Evolutionary conservation across 1,140 invertebrate species (phyloP).

Genomic region (Conus ventricosus): DNA sequence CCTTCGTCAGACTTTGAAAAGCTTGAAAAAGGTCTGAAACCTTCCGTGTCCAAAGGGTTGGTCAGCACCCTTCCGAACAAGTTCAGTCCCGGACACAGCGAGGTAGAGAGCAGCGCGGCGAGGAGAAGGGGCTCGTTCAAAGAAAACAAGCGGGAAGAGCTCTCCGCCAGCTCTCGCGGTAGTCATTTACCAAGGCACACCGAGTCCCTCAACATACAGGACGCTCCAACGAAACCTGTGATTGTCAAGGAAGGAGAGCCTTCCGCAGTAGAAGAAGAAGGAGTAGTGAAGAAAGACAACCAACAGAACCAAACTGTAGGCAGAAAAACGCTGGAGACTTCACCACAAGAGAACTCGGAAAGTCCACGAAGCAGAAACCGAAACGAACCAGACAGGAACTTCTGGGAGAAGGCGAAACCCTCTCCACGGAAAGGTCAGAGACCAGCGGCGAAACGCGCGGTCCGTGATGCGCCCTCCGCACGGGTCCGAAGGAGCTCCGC

Average conservation of each 20-base stretch:
- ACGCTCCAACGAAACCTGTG: background rate
- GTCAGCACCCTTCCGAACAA: constrained; percentile 9
- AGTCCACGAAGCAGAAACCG: background rate
- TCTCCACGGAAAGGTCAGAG: background rate
- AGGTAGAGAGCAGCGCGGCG: background rate
- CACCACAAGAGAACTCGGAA: too few relatives aligned
- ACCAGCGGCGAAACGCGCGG: background rate
- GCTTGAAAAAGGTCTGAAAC: constrained; percentile 9
- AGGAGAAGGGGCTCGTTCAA: constrained; percentile 9
- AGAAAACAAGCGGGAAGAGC: background rate
- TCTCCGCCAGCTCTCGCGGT: background rate
- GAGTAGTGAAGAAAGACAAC: too few relatives aligned
- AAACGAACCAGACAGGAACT: background rate
- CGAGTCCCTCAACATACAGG: constrained; percentile 7
- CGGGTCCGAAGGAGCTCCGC: background rate
- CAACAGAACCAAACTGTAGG: too few relatives aligned
- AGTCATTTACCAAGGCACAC: constrained; percentile 11
- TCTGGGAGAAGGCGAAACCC: background rate
- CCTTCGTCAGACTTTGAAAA: background rate
- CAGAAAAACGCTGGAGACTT: too few relatives aligned
- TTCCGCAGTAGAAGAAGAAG: too few relatives aligned
- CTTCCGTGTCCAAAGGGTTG: constrained; percentile 2
- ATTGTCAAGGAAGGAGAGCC: background rate
- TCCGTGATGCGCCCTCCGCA: background rate
- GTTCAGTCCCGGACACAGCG: background rate